Conservation (phyloP, 2,797 vertebrate genomes). For the Smutsia gigantea region DNA sequence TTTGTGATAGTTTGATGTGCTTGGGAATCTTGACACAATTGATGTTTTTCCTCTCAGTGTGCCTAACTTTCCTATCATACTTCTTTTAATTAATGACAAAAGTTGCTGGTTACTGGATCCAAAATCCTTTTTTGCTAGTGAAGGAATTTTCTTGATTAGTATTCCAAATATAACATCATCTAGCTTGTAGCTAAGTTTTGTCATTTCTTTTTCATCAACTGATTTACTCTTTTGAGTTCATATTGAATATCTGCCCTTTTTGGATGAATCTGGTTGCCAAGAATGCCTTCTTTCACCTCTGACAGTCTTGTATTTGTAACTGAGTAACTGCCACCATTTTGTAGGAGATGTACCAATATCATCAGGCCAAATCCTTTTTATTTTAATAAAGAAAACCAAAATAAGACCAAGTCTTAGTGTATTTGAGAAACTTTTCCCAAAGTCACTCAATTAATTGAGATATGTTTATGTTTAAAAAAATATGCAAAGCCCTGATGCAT, state of each 20-base stretch:
- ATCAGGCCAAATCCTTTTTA: background rate
- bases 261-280: background rate
- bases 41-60: background rate
- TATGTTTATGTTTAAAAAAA: slow-evolving; percentile 5
- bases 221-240: background rate
- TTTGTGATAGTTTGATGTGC: background rate
- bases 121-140: background rate
- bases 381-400: background rate
- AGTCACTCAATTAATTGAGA: background rate
- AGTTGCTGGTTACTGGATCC: background rate
- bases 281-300: background rate
- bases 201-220: background rate
- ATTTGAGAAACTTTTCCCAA: background rate
- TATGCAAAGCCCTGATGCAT: background rate
- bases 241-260: background rate
- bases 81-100: slow-evolving; percentile 18
- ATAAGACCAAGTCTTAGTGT: background rate
- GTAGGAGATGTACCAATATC: background rate
- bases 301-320: background rate
- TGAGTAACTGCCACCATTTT: background rate
- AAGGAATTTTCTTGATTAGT: background rate
- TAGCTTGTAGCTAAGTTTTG: background rate
- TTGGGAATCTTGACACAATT: background rate
- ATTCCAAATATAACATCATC: background rate
- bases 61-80: background rate